These are phyloP conservation scores for Drosophila littoralis DNA, from an alignment of 1,140 invertebrate species.

Conservation along the genomic window DNA sequence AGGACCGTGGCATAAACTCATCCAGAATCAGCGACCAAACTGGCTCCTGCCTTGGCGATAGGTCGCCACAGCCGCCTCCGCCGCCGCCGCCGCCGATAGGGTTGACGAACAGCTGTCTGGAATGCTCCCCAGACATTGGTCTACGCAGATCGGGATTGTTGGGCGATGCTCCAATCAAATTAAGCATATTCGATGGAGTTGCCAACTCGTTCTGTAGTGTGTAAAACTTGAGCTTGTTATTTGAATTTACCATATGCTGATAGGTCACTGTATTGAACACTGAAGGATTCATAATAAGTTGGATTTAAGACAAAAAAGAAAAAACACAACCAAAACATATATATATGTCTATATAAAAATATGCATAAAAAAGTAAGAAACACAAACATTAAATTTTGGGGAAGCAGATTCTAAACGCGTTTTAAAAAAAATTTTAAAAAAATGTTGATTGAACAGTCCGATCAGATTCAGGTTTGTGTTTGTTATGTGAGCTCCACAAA, in stretches of 20 bases:
- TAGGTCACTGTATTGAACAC: background rate
- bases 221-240: background rate
- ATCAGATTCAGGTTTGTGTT: background rate
- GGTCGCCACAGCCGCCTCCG: too few species aligned
- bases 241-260: background rate
- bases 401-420: background rate
- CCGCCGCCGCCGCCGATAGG: too few species aligned
- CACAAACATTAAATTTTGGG: constrained; percentile 16
- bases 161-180: too few species aligned
- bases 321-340: too few species aligned
- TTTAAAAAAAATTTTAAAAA: constrained; percentile 3
- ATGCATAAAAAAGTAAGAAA: background rate
- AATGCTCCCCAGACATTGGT: too few species aligned
- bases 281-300: background rate
- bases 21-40: background rate
- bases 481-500: background rate
- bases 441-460: background rate
- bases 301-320: too few species aligned
- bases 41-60: too few species aligned
- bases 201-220: background rate
- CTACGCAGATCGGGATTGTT: too few species aligned
- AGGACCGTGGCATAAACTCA: background rate
- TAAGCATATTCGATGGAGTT: background rate
- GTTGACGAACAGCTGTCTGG: too few species aligned
- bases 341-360: too few species aligned